Evolutionary conservation across 2,113 vertebrate genomes (phyloP).

Genomic region (Myanophis thanlyinensis): DNA sequence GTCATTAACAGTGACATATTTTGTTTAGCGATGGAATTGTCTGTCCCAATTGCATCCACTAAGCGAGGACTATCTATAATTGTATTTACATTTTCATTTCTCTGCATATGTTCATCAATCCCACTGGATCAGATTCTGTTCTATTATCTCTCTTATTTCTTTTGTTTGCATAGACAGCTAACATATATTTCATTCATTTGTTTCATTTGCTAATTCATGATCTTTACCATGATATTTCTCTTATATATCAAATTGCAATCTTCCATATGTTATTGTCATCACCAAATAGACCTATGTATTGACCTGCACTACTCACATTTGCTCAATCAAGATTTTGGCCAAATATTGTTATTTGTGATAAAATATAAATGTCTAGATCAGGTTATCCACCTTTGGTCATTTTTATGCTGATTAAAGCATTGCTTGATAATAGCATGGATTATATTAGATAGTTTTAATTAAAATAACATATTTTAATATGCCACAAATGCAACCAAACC

Average conservation of each 20-base stretch:
- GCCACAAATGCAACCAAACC: background rate
- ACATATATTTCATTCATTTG: background rate
- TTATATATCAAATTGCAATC: background rate
- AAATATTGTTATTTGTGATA: background rate
- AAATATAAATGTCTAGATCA: background rate
- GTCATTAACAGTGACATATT: background rate
- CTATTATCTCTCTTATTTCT: background rate
- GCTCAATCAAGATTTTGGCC: background rate
- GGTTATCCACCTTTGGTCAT: background rate
- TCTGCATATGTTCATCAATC: background rate
- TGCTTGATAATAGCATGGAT: background rate
- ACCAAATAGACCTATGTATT: background rate
- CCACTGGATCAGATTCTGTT: background rate
- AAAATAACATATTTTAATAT: background rate
- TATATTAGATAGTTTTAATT: background rate
- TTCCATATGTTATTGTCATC: background rate
- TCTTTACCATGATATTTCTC: background rate
- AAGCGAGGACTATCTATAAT: background rate
- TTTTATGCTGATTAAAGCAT: background rate
- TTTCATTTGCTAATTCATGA: background rate
- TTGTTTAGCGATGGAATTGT: background rate
- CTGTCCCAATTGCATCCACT: background rate
- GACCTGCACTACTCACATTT: background rate
- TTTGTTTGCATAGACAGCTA: background rate
- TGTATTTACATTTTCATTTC: background rate